Percentiles rank a stretch among this genome's conserved stretches.
These are phyloP conservation scores for Achatina immaculata DNA, from an alignment of 1,140 invertebrate species.

Conservation along the genomic window DNA sequence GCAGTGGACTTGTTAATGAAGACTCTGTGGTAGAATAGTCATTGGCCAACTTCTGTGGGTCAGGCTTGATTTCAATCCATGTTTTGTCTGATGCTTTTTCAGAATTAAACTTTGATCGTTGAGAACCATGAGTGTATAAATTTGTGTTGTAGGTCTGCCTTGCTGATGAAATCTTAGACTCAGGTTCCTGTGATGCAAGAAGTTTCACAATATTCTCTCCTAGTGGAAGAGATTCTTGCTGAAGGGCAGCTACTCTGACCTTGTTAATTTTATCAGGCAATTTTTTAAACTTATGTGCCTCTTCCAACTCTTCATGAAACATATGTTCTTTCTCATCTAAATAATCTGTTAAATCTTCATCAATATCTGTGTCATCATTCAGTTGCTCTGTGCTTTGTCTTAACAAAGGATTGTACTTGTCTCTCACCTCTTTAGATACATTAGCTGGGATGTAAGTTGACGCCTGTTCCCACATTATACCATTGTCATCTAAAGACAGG, in stretches of 20 bases:
- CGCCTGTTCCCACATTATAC: slow-evolving; percentile 46
- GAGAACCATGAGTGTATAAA: neutral
- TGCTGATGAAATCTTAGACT: neutral
- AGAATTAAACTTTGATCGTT: neutral
- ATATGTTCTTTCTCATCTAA: neutral
- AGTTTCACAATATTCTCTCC: slow-evolving; percentile 20
- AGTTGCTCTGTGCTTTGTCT: neutral
- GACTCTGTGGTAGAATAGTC: slow-evolving; percentile 13
- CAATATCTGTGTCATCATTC: slow-evolving; percentile 22
- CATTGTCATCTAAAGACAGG: slow-evolving; percentile 48
- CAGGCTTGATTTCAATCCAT: too few species aligned
- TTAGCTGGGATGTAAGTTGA: neutral
- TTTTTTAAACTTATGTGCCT: neutral
- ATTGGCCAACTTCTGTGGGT: neutral
- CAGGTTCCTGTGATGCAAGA: neutral
- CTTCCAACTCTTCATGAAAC: neutral
- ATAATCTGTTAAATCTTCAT: slow-evolving; percentile 21
- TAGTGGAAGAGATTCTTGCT: neutral
- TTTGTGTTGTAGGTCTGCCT: neutral
- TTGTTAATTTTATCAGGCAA: neutral
- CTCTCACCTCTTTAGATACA: neutral
- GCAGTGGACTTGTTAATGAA: slow-evolving; percentile 25
- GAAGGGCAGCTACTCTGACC: neutral
- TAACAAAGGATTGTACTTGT: neutral
- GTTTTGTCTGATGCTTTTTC: too few species aligned